phyloP scores from a whole-genome alignment of 2,797 vertebrate species.

The Mastacembelus armatus region DNA sequence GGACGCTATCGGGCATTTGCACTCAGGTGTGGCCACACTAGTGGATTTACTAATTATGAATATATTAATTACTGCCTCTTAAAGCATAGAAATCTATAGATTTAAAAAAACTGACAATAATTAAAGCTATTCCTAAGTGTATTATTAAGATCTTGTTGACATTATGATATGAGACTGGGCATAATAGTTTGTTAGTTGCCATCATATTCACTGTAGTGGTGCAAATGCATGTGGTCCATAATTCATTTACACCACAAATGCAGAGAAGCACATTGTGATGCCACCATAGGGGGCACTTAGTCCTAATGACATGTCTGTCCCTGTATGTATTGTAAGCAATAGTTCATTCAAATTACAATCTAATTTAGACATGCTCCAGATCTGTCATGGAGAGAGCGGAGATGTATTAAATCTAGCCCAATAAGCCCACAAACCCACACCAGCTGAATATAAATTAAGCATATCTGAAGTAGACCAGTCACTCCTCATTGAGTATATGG shows the following conservation, averaged over 20 bases:
- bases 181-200: slow-evolving; percentile 11
- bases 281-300: slow-evolving; percentile 29
- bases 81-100: too few species aligned
- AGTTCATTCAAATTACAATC: slow-evolving; percentile 63
- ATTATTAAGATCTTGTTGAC: too few species aligned
- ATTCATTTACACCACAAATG: background rate
- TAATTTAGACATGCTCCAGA: slow-evolving; percentile 61
- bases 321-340: slow-evolving; percentile 40
- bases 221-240: slow-evolving; percentile 11
- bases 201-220: slow-evolving; percentile 29
- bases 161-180: too few species aligned
- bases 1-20: too few species aligned
- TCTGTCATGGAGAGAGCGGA: slow-evolving; percentile 55
- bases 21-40: too few species aligned
- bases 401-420: slow-evolving; percentile 57
- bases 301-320: slow-evolving; percentile 52
- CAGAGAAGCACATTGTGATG: slow-evolving; percentile 13
- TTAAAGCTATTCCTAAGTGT: too few species aligned
- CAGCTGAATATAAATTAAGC: slow-evolving; percentile 57
- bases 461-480: slow-evolving; percentile 43
- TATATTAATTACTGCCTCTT: too few species aligned
- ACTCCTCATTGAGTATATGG: slow-evolving; percentile 37
- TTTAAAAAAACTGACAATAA: too few species aligned
- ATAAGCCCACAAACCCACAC: slow-evolving; percentile 31
- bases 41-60: too few species aligned